Evolutionary conservation across 2,888 invertebrate genomes (phyloP), one percentile per base, ranked within the genome.

Genomic region (Synanthedon tipuliformis): DNA sequence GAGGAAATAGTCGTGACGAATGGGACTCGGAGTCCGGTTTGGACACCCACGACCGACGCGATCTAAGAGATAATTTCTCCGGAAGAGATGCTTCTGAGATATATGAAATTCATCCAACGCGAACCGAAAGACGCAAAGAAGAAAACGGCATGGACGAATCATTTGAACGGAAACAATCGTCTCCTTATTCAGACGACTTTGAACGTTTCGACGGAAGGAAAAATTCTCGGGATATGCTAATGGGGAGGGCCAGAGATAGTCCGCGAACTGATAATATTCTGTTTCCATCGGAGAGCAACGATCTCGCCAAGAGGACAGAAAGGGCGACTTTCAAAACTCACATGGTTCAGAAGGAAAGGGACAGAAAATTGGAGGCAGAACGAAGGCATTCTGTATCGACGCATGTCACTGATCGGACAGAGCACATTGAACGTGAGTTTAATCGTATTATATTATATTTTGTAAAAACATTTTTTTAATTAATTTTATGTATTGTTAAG

Each of bases 341-440:
- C 66, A 92, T 92, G 90, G 90, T 89, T 0, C 90, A 91, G 68
- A 92, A 92, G 59, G 91, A 92, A 63, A 83, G 91, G 60, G 85
- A 88, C 50, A 75, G 84, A 53, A 86, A 86, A 59, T 79, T 89
- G 54, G 93, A 94, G 64, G 90, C 92, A 3, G 93, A 94, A 60
- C 91, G 94, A 56, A 90, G 93, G 63, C 91, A 92, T 54, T 93
- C 94, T 0, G 92, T 93, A 0, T 93, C 93, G 0, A 94, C 94
- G 0, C 90, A 92, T 61, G 90, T 91, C 51, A 93, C 93, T 0
- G 94, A 94, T 58, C 91, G 90, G 71, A 90, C 90, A 56, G 88
- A 89, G 62, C 83, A 86, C 58, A 75, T 85, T 60, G 88, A 88
- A 73, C 78, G 88, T 88, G 61, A 81, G 86, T 82, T 12, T 13